Evolutionary conservation across 2,888 invertebrate species (phyloP).

Genomic region (Lithophane socia): DNA sequence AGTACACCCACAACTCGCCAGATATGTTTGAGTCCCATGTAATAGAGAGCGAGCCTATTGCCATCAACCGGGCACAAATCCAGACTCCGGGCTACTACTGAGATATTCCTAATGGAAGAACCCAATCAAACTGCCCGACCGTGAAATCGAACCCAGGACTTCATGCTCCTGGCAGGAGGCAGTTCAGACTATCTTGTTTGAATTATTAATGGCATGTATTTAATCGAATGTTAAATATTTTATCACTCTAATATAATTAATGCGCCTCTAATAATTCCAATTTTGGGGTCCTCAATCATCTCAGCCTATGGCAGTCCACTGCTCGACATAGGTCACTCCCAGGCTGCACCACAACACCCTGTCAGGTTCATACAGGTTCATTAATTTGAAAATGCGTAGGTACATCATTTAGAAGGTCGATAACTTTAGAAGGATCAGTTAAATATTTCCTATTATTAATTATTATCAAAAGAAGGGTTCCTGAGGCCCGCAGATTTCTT

Average conservation of each 20-base stretch:
- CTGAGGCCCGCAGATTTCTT: constrained; percentile 77
- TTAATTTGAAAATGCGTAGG: not conserved
- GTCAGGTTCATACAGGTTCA: no score
- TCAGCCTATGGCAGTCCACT: no score
- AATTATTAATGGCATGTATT: not conserved
- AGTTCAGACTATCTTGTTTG: not conserved
- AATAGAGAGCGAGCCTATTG: not conserved
- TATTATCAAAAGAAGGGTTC: constrained; percentile 79
- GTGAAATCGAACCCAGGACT: not conserved
- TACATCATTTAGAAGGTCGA: not conserved
- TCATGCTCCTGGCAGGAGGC: no score
- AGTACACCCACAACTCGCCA: not conserved
- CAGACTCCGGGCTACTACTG: not conserved
- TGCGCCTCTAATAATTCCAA: not conserved
- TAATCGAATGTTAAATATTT: not conserved
- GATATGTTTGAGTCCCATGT: not conserved
- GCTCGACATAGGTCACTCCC: no score
- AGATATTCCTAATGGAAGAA: no score
- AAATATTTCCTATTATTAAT: constrained; percentile 59
- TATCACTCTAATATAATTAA: not conserved
- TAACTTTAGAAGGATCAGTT: no score
- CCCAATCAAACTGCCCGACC: not conserved
- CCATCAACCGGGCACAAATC: not conserved
- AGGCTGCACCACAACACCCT: no score
- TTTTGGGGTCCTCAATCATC: not conserved